These are phyloP conservation scores for Lasioglossum calceatum DNA, from an alignment of 2,888 invertebrate species.

Conservation along the genomic window DNA sequence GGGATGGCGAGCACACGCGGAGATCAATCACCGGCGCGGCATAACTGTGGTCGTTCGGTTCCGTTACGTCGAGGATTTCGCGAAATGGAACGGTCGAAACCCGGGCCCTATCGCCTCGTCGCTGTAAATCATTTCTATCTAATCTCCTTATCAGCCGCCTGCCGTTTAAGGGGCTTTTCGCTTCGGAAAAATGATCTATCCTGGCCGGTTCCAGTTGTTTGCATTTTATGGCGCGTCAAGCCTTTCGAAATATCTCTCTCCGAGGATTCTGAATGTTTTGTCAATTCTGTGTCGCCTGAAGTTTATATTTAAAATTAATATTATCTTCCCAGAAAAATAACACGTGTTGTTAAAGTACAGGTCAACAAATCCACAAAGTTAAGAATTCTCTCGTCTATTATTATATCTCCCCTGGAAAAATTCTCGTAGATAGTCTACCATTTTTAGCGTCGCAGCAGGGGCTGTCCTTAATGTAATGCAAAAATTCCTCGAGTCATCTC, in stretches of 20 bases:
- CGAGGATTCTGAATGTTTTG: background rate
- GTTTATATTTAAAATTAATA: too few species aligned
- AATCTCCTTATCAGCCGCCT: conserved; percentile 29
- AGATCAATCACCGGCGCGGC: conserved; percentile 69
- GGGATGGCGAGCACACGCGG: conserved; percentile 46
- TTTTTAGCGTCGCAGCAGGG: background rate
- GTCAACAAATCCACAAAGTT: too few species aligned
- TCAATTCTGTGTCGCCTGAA: background rate
- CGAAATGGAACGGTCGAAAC: conserved; percentile 50
- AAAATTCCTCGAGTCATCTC: conserved; percentile 29
- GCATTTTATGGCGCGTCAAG: background rate
- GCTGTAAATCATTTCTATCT: conserved; percentile 55
- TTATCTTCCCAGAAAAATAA: too few species aligned
- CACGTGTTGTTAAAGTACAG: too few species aligned
- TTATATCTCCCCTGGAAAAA: background rate
- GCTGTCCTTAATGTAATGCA: background rate
- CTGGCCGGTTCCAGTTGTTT: background rate
- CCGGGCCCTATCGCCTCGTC: conserved; percentile 47
- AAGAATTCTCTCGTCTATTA: too few species aligned
- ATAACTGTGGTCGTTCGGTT: conserved; percentile 69
- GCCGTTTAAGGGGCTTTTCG: conserved; percentile 4
- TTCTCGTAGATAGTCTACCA: background rate
- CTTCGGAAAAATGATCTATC: background rate
- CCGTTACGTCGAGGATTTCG: conserved; percentile 67
- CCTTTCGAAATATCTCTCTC: background rate